Evolutionary conservation across 2,797 vertebrate species (phyloP).

Genomic region (Esox masquinongy): DNA sequence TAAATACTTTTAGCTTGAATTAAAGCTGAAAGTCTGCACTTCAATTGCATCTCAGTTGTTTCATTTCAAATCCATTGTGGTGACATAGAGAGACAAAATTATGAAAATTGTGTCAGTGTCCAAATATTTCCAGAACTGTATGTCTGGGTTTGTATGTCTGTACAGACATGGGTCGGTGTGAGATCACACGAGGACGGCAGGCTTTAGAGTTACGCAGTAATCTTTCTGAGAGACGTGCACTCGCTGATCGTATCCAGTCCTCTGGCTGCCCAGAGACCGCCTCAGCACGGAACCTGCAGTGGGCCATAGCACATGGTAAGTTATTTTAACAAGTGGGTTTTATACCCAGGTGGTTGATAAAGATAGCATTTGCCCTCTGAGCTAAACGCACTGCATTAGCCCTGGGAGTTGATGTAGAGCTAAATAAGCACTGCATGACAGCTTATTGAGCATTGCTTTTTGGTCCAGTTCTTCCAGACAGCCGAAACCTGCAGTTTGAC

Average conservation of each 20-base stretch:
- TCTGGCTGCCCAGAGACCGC: slow-evolving; percentile 58
- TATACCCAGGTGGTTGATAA: background rate
- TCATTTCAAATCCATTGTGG: too few relatives aligned
- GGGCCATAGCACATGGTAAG: slow-evolving; percentile 84
- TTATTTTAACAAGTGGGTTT: fast-evolving
- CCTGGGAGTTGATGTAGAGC: background rate
- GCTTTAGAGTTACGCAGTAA: slow-evolving; percentile 88
- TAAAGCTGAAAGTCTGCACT: too few relatives aligned
- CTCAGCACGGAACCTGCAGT: slow-evolving; percentile 84
- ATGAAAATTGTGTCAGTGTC: too few relatives aligned
- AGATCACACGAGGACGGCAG: slow-evolving; percentile 80
- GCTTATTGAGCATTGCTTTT: background rate
- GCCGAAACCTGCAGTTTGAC: slow-evolving; percentile 74
- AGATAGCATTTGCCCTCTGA: background rate
- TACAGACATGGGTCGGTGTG: slow-evolving; percentile 84
- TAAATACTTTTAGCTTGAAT: too few relatives aligned
- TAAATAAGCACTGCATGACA: background rate
- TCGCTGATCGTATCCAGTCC: slow-evolving; percentile 75
- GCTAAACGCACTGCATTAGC: background rate
- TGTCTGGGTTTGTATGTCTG: background rate
- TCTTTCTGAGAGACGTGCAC: slow-evolving; percentile 81
- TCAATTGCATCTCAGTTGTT: too few relatives aligned
- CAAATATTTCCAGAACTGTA: background rate
- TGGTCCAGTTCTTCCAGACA: slow-evolving; percentile 76
- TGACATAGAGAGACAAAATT: too few relatives aligned